Conservation (phyloP, 2,797 vertebrate species). For the Macrochelys suwanniensis region DNA sequence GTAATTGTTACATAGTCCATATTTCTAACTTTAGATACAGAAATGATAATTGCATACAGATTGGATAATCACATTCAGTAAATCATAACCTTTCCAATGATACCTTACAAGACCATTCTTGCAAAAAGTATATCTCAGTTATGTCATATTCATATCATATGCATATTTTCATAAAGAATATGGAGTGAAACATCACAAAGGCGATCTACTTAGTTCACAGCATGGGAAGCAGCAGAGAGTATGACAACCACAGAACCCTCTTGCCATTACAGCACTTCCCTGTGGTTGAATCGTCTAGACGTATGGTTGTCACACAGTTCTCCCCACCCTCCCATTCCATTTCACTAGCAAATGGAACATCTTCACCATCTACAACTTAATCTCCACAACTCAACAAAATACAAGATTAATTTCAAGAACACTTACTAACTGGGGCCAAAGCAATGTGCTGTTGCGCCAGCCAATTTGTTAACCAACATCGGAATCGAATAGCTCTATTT, state of each 20-base stretch:
- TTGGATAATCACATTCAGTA: too few species aligned
- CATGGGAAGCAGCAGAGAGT: background rate
- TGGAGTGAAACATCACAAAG: too few species aligned
- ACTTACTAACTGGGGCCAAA: background rate
- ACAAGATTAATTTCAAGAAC: background rate
- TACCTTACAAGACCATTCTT: too few species aligned
- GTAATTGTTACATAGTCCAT: too few species aligned
- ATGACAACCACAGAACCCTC: background rate
- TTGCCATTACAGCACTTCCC: background rate
- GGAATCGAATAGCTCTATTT: background rate
- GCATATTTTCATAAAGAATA: too few species aligned
- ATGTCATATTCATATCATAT: too few species aligned
- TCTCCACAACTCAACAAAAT: background rate
- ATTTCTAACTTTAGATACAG: too few species aligned
- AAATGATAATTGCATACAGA: too few species aligned
- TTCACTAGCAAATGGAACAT: background rate
- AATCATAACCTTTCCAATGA: too few species aligned
- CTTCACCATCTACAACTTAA: background rate
- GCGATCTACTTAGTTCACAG: background rate
- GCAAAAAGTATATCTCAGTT: too few species aligned
- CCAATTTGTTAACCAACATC: background rate
- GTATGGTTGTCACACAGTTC: background rate
- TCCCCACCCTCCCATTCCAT: background rate
- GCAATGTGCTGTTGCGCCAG: fast-evolving
- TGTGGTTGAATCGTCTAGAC: background rate